Percentiles rank a stretch among this genome's conserved stretches.
Evolutionary conservation across 2,113 vertebrate genomes (phyloP).

Genomic region (Amblyornis subalaris): DNA sequence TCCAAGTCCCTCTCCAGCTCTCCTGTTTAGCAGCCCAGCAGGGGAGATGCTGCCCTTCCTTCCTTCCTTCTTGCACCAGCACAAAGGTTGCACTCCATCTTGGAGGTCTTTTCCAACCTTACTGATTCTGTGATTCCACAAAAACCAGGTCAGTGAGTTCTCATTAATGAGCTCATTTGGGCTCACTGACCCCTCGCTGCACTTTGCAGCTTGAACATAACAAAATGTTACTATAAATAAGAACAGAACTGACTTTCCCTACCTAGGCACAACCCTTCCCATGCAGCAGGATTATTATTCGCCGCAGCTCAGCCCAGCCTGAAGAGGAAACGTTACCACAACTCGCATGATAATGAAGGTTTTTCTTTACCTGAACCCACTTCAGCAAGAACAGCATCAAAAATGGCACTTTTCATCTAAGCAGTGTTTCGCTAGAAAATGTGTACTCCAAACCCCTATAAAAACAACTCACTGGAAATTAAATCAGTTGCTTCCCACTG

Average conservation of each 20-base stretch:
- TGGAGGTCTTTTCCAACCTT: background rate
- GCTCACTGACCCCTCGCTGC: background rate
- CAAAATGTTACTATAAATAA: background rate
- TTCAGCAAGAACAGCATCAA: conserved; percentile 28
- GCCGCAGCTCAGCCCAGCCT: background rate
- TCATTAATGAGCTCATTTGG: background rate
- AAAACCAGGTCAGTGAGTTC: background rate
- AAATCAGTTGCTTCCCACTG: background rate
- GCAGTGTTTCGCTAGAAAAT: background rate
- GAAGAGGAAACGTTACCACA: conserved; percentile 24
- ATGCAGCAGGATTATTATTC: background rate
- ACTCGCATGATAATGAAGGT: background rate
- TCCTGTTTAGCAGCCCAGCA: background rate
- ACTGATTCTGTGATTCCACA: background rate
- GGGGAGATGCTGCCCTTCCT: background rate
- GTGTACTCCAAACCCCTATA: background rate
- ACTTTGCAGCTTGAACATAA: background rate
- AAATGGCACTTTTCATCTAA: conserved; percentile 42
- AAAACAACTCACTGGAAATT: conserved; percentile 5
- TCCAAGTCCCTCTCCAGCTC: background rate
- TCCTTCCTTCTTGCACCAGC: background rate
- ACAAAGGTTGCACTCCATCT: background rate
- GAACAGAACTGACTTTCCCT: background rate
- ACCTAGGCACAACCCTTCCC: background rate
- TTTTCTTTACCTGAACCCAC: conserved; percentile 21